A percentile compares a stretch with the other conserved stretches of the same genome.
Evolutionary conservation across 2,888 invertebrate species (phyloP).

Genomic region (Podotricha telesiphe): DNA sequence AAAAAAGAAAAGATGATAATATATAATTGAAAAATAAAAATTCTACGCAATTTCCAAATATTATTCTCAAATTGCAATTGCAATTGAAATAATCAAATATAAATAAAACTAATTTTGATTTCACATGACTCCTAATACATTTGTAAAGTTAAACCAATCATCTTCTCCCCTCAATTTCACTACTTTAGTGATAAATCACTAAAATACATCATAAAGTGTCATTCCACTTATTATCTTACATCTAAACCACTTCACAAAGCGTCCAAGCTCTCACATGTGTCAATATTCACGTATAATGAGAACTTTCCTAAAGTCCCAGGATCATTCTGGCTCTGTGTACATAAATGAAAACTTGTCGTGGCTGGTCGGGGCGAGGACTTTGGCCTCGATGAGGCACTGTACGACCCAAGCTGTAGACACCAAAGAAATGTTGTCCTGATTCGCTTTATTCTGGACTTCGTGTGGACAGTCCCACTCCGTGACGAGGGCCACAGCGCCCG

Average conservation of each 20-base stretch:
- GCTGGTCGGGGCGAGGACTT: constrained; percentile 73
- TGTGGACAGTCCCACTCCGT: constrained; percentile 85
- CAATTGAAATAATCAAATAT: not conserved
- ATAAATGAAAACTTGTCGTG: constrained; percentile 82
- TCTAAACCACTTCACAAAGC: constrained; percentile 44
- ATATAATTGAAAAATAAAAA: not conserved
- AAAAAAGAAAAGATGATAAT: too few species aligned
- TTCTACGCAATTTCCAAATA: not conserved
- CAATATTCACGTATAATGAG: constrained; percentile 79
- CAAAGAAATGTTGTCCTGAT: constrained; percentile 84
- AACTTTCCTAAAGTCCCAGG: constrained; percentile 77
- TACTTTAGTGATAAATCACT: constrained; percentile 8
- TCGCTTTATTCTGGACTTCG: constrained; percentile 80
- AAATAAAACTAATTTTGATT: not conserved
- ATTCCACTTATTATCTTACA: not conserved
- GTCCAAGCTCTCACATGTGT: constrained; percentile 62
- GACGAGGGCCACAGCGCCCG: constrained; percentile 81
- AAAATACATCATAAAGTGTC: not conserved
- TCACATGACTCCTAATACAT: not conserved
- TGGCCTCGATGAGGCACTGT: constrained; percentile 86
- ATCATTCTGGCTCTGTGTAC: constrained; percentile 81
- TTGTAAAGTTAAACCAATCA: not conserved
- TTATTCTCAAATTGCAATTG: not conserved
- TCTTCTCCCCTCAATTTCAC: too few species aligned
- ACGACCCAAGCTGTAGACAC: constrained; percentile 88